These are phyloP conservation scores for Venturia canescens DNA, from an alignment of 1,140 invertebrate species.

Conservation along the genomic window DNA sequence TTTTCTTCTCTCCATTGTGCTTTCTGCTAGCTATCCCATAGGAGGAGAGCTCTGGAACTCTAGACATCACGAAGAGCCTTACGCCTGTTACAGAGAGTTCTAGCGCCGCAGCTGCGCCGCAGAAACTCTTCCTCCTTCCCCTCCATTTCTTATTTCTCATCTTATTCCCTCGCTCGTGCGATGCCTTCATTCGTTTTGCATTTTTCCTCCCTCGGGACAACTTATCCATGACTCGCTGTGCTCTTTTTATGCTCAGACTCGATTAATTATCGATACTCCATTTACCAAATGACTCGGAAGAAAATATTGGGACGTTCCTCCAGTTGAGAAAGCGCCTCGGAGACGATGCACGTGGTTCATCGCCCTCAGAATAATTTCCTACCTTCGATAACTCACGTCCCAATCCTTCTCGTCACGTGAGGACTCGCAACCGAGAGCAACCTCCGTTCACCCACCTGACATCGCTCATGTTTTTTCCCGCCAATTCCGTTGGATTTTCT, in stretches of 20 bases:
- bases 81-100: slow-evolving; percentile 41
- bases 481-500: not conserved
- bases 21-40: slow-evolving; percentile 35
- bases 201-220: not conserved
- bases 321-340: not conserved
- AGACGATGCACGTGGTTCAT: too few relatives aligned
- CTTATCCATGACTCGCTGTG: not conserved
- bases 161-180: not conserved
- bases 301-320: not conserved
- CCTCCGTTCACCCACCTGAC: not conserved
- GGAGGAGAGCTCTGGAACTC: slow-evolving; percentile 30
- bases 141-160: not conserved
- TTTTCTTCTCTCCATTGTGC: slow-evolving; percentile 34
- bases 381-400: too few relatives aligned
- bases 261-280: not conserved
- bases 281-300: not conserved
- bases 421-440: not conserved
- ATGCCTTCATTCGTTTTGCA: slow-evolving; percentile 26
- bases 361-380: too few relatives aligned
- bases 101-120: slow-evolving; percentile 23
- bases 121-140: not conserved
- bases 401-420: too few relatives aligned
- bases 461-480: not conserved
- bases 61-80: slow-evolving; percentile 38
- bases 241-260: not conserved